Percentiles rank a stretch among this genome's conserved stretches.
Conservation (phyloP, 1,140 invertebrate genomes). For the Saxidomus purpurata region DNA sequence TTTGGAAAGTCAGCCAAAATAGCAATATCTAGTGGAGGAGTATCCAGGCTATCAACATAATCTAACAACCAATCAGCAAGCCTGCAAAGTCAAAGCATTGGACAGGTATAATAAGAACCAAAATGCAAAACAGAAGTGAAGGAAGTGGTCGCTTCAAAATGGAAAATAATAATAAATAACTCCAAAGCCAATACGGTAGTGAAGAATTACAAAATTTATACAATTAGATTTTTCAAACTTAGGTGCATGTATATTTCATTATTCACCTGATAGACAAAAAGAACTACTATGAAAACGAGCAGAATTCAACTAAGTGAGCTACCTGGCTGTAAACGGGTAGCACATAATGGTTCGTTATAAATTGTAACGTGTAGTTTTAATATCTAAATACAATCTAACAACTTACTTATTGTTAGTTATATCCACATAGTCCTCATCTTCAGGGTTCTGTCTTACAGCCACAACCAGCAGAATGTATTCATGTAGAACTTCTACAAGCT, state of each 20-base stretch:
- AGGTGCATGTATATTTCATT: neutral
- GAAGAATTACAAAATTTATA: neutral
- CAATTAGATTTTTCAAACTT: neutral
- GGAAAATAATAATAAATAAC: too few species aligned
- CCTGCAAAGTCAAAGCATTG: neutral
- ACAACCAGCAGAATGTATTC: conserved; percentile 44
- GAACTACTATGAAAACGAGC: neutral
- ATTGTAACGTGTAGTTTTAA: neutral
- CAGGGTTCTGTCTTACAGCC: conserved; percentile 25
- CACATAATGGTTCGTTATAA: neutral
- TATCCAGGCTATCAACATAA: neutral
- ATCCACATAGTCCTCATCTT: conserved; percentile 48
- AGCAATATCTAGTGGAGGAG: neutral
- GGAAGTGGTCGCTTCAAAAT: too few species aligned
- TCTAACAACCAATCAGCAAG: neutral
- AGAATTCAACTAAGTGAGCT: neutral
- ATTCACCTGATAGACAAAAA: too few species aligned
- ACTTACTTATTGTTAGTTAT: conserved; percentile 15
- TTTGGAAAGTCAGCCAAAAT: neutral
- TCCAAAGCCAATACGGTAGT: too few species aligned
- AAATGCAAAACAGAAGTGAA: too few species aligned
- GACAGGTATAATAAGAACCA: too few species aligned
- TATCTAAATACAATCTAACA: neutral
- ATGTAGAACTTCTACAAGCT: conserved; percentile 44
- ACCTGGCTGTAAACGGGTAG: neutral